phyloP scores from a whole-genome alignment of 2,113 vertebrate species.

The Telmatochromis brachygnathus region DNA sequence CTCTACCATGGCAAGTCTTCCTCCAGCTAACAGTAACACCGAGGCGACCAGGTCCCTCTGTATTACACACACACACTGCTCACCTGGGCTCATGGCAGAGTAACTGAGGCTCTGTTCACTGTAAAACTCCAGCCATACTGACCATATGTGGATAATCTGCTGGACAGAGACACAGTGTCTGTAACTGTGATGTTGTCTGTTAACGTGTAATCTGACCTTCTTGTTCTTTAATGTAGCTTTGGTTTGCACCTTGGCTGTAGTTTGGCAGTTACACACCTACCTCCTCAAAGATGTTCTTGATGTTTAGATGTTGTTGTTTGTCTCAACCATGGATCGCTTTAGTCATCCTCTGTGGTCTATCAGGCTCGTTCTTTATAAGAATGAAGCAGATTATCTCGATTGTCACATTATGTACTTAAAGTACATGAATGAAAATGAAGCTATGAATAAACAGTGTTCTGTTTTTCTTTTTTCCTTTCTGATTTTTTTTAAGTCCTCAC shows the following conservation, averaged over 20 bases:
- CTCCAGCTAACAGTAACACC: background rate
- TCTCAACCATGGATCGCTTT: background rate
- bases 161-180: background rate
- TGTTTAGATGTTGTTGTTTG: background rate
- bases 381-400: background rate
- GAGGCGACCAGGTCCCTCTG: background rate
- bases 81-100: background rate
- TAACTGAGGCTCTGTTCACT: background rate
- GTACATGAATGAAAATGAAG: background rate
- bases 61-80: background rate
- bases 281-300: fast-evolving
- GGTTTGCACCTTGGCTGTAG: background rate
- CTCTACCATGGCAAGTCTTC: background rate
- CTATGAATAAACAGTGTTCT: background rate
- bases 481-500: background rate
- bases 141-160: background rate
- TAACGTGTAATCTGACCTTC: background rate
- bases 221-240: background rate
- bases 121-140: background rate
- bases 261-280: fast-evolving
- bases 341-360: background rate
- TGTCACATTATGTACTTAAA: background rate
- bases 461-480: background rate
- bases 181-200: background rate
- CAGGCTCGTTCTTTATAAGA: background rate